Evolutionary conservation across 1,140 invertebrate genomes (phyloP).

Genomic region (Neodiprion virginianus): DNA sequence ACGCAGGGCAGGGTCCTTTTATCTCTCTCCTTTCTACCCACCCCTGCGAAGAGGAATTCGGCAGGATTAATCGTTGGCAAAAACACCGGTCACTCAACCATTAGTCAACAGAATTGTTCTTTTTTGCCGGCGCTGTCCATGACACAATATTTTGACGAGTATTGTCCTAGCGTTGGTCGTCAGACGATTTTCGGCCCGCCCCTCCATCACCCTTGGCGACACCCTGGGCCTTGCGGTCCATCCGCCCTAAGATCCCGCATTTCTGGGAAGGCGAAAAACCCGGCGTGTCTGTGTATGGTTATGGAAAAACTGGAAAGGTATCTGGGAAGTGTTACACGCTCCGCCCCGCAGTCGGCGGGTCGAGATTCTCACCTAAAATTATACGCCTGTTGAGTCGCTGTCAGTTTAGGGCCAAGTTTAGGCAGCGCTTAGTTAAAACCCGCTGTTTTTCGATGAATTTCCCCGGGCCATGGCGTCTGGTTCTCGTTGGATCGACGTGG

Average conservation of each 20-base stretch:
- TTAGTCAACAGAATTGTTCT: conserved; percentile 37
- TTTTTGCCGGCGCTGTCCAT: not conserved
- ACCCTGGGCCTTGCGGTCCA: not conserved
- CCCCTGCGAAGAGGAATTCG: conserved; percentile 40
- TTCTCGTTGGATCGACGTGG: conserved; percentile 12
- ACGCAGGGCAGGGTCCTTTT: not conserved
- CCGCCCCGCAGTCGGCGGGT: not conserved
- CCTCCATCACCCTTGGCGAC: not conserved
- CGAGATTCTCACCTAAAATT: conserved; percentile 17
- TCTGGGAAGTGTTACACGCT: conserved; percentile 24
- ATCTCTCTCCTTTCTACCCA: conserved; percentile 36
- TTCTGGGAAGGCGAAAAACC: not conserved
- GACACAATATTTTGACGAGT: conserved; percentile 42
- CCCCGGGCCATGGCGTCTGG: conserved; percentile 22
- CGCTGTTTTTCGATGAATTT: conserved; percentile 15
- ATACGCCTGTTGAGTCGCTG: conserved; percentile 1
- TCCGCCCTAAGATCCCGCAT: not conserved
- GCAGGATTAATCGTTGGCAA: conserved; percentile 48
- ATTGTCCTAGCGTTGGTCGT: conserved; percentile 33
- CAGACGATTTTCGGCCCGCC: not conserved
- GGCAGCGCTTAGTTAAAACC: conserved; percentile 10
- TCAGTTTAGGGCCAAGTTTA: conserved; percentile 10
- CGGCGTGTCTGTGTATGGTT: not conserved
- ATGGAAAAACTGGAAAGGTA: conserved; percentile 13
- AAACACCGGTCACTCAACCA: conserved; percentile 40